Evolutionary conservation across 2,888 invertebrate genomes (phyloP).

Genomic region (Netelia fuscicornis): DNA sequence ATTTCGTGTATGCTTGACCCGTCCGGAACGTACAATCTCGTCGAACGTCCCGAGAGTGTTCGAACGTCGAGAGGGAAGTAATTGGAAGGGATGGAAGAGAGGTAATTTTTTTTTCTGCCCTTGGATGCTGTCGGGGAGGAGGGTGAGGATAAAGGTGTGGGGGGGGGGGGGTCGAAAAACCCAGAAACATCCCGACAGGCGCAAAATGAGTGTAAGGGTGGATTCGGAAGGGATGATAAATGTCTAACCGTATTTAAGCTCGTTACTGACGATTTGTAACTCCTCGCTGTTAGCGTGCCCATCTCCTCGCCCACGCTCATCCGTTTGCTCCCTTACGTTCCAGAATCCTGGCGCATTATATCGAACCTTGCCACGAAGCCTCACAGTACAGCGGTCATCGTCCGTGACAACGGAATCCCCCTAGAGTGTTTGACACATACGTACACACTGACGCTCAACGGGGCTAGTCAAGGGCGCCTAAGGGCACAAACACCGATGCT

Average conservation of each 20-base stretch:
- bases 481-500: too few species aligned
- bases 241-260: constrained; percentile 75
- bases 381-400: not conserved
- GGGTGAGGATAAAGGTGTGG: too few species aligned
- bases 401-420: not conserved
- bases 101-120: not conserved
- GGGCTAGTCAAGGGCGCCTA: too few species aligned
- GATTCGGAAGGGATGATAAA: constrained; percentile 73
- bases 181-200: not conserved
- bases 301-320: not conserved
- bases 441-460: not conserved
- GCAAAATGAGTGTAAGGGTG: not conserved
- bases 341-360: constrained; percentile 18
- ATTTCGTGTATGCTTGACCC: not conserved
- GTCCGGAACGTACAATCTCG: not conserved
- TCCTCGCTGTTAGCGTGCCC: constrained; percentile 13
- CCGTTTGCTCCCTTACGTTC: constrained; percentile 14
- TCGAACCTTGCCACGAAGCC: constrained; percentile 14
- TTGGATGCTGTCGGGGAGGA: not conserved
- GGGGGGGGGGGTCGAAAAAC: not conserved
- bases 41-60: not conserved
- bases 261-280: constrained; percentile 78
- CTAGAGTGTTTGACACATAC: not conserved
- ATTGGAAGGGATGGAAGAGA: not conserved
- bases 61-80: not conserved